A percentile compares a stretch with the other conserved stretches of the same genome.
phyloP scores from a whole-genome alignment of 2,888 invertebrate species.

The Eueremaeus valkanovi region DNA sequence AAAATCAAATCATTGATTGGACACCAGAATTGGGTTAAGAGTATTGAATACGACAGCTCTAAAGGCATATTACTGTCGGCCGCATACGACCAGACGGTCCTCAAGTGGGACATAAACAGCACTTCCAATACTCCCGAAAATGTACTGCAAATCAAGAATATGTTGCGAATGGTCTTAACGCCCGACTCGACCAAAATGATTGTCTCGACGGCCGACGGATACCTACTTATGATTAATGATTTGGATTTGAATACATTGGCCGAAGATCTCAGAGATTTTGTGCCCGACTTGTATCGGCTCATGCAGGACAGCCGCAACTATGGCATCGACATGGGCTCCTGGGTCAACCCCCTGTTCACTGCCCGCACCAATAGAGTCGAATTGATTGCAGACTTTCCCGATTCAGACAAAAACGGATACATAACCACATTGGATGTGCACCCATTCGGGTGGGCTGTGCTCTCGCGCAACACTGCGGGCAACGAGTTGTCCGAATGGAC shows the following conservation, averaged over 20 bases:
- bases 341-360: constrained; percentile 76
- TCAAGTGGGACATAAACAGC: constrained; percentile 79
- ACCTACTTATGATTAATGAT: constrained; percentile 82
- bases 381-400: constrained; percentile 83
- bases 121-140: not conserved
- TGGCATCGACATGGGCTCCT: constrained; percentile 71
- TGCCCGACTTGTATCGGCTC: constrained; percentile 82
- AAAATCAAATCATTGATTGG: constrained; percentile 73
- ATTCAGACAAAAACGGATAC: constrained; percentile 78
- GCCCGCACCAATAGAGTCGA: constrained; percentile 78
- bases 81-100: constrained; percentile 87
- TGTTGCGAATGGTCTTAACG: constrained; percentile 81
- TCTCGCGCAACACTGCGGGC: constrained; percentile 79
- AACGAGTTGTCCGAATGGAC: constrained; percentile 90
- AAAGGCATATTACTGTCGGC: constrained; percentile 82
- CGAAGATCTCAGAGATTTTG: constrained; percentile 74
- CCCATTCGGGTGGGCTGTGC: constrained; percentile 82
- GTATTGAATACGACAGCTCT: constrained; percentile 82
- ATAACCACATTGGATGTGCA: constrained; percentile 84
- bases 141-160: constrained; percentile 15
- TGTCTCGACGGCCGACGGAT: constrained; percentile 83
- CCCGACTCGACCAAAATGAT: constrained; percentile 82
- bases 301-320: constrained; percentile 78
- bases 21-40: constrained; percentile 94
- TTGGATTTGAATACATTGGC: constrained; percentile 73